Conservation (phyloP, 2,113 vertebrate genomes). For the Sphaerodactylus townsendi region DNA sequence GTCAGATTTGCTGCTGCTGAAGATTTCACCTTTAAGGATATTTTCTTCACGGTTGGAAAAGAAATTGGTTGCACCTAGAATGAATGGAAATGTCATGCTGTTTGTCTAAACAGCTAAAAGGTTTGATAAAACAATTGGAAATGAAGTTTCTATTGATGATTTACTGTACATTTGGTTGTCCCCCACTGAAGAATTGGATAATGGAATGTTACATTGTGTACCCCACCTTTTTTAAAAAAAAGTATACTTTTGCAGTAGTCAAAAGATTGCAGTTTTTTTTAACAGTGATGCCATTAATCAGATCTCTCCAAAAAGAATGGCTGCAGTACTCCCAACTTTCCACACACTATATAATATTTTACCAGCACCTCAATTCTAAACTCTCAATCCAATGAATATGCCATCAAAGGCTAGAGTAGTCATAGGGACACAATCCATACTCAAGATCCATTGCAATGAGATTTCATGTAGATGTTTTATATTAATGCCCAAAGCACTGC, state of each 20-base stretch:
- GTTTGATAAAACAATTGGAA: constrained; percentile 44
- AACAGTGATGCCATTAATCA: constrained; percentile 54
- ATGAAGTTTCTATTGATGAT: constrained; percentile 45
- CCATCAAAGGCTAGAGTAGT: not conserved
- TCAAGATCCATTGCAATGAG: not conserved
- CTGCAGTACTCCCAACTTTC: constrained; percentile 11
- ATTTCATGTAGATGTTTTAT: not conserved
- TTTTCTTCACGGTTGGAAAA: constrained; percentile 56
- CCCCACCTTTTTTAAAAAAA: not conserved
- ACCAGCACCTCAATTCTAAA: not conserved
- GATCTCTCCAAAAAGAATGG: constrained; percentile 39
- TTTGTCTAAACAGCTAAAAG: constrained; percentile 55
- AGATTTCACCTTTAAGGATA: constrained; percentile 48
- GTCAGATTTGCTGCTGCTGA: constrained; percentile 41
- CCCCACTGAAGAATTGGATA: constrained; percentile 41
- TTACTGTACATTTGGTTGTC: constrained; percentile 55
- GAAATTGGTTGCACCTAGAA: constrained; percentile 42
- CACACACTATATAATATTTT: not conserved
- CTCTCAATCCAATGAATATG: not conserved
- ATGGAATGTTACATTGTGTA: constrained; percentile 47
- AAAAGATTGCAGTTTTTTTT: constrained; percentile 38
- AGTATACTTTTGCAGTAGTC: constrained; percentile 33
- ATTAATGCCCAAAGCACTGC: not conserved
- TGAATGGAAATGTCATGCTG: constrained; percentile 45
- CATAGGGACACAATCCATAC: not conserved